Evolutionary conservation across 1,140 invertebrate species (phyloP), one percentile per base, ranked within the genome.

Genomic region (Saccostrea glomerata): DNA sequence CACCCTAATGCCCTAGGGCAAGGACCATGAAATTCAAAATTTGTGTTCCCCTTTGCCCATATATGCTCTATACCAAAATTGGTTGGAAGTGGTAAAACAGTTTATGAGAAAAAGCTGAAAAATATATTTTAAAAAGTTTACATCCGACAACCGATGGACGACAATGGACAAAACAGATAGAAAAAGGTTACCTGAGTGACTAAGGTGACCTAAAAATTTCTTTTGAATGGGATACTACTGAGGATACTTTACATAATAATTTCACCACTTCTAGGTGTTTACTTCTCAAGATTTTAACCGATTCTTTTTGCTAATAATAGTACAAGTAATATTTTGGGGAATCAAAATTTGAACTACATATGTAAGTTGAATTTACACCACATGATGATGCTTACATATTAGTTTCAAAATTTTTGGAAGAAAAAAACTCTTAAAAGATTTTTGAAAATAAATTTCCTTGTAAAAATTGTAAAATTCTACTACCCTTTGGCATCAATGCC

Each of bases 91-190:
- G 60, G 60, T 63, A 63, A 63, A 63, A 63, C 60, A 63, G 60
- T 63, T 63, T 63, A 63, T 63, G 60, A 63, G 60, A 63, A 63
- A 63, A 63, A 63, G 60, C 60, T 63, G 60, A 63, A 63, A 63
- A 63, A 63, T 63, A 63, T 63, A 63, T 63, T 63, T 63, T 63
- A 63, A 63, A 63, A 63, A 63, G 60, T 63, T 63, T 63, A 63
- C 60, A 63, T 63, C 60, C 60, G 60, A 63, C 60, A 63, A 63
- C 60, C 60, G 60, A 63, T 63, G 60, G 60, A 63, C 60, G 60
- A 63, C 60, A 63, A 63, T n/a, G 60, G 60, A 63, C 30, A 36
- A 36, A 36, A 36, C 30, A 36, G 30, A 36, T 36, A 36, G 30
- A 36, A 36, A 36, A 36, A 36, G 30, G 30, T 36, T 36, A 36